These are phyloP conservation scores for Tonatia bakeri DNA, from an alignment of 2,113 vertebrate species.

Conservation along the genomic window DNA sequence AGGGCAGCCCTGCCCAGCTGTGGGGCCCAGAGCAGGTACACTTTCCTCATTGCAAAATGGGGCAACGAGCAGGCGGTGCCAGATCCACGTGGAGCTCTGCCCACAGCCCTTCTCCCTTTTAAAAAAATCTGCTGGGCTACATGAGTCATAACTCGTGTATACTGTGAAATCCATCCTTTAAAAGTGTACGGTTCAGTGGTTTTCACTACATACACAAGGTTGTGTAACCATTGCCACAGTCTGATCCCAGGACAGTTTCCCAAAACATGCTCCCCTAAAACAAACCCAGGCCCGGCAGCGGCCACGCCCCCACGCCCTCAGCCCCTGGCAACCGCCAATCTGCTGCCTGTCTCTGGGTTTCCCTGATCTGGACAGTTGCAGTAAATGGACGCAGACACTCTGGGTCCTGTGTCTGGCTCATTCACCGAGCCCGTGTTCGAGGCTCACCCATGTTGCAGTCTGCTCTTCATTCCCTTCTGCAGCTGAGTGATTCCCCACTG, in stretches of 20 bases:
- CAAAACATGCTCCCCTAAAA: neutral
- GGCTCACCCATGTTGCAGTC: fast-evolving
- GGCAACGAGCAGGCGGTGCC: fast-evolving
- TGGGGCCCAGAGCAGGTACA: fast-evolving
- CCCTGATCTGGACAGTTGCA: no score
- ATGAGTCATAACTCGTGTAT: neutral
- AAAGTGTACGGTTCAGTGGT: neutral
- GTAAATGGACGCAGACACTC: fast-evolving
- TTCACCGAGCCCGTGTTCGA: neutral
- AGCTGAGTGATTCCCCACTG: neutral
- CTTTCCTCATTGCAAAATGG: neutral
- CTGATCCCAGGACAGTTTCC: neutral
- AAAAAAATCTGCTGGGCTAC: neutral
- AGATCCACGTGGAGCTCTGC: fast-evolving
- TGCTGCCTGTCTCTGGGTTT: neutral
- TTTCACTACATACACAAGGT: neutral
- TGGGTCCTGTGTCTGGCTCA: neutral
- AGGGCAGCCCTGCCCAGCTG: neutral
- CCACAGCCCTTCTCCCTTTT: no score
- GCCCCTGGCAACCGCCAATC: neutral
- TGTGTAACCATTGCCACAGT: neutral
- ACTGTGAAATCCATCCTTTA: neutral
- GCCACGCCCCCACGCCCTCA: fast-evolving
- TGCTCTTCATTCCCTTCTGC: fast-evolving
- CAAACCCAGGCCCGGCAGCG: fast-evolving